These are phyloP conservation scores for Ypsolopha scabrella DNA, from an alignment of 2,888 invertebrate species.

Conservation along the genomic window DNA sequence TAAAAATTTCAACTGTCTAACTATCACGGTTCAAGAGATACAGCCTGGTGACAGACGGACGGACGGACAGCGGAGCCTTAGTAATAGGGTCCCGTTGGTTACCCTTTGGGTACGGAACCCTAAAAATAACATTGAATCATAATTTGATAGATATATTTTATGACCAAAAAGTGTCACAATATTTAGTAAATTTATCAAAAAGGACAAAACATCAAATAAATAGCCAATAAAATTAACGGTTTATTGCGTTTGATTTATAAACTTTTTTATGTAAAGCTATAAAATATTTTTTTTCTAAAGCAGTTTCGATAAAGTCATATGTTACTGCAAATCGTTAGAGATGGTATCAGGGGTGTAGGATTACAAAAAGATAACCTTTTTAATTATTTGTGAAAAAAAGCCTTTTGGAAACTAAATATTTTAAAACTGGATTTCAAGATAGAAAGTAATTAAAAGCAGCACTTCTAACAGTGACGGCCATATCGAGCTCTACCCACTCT, in stretches of 20 bases:
- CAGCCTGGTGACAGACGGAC: too few relatives aligned
- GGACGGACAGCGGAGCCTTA: too few relatives aligned
- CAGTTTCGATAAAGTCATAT: conserved; percentile 55
- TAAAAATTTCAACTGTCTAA: too few relatives aligned
- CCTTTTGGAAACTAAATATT: neutral
- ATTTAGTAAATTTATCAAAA: conserved; percentile 24
- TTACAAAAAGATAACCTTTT: neutral
- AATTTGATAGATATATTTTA: neutral
- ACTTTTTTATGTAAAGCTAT: conserved; percentile 16
- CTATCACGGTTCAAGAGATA: too few relatives aligned
- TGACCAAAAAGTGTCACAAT: conserved; percentile 9
- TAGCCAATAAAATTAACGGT: conserved; percentile 30
- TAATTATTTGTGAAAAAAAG: neutral
- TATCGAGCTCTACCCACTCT: too few relatives aligned
- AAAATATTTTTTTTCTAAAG: conserved; percentile 19
- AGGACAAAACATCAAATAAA: conserved; percentile 31
- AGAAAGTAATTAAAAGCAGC: too few relatives aligned
- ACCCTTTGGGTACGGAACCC: too few relatives aligned
- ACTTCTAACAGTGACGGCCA: too few relatives aligned
- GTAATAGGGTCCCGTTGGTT: too few relatives aligned
- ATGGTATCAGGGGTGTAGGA: conserved; percentile 16
- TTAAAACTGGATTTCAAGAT: too few relatives aligned
- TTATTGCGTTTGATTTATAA: conserved; percentile 29
- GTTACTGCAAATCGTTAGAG: conserved; percentile 57
- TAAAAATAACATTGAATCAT: neutral